Evolutionary conservation across 2,888 invertebrate species (phyloP), one percentile per base, ranked within the genome.

Genomic region (Electrophaes corylata): DNA sequence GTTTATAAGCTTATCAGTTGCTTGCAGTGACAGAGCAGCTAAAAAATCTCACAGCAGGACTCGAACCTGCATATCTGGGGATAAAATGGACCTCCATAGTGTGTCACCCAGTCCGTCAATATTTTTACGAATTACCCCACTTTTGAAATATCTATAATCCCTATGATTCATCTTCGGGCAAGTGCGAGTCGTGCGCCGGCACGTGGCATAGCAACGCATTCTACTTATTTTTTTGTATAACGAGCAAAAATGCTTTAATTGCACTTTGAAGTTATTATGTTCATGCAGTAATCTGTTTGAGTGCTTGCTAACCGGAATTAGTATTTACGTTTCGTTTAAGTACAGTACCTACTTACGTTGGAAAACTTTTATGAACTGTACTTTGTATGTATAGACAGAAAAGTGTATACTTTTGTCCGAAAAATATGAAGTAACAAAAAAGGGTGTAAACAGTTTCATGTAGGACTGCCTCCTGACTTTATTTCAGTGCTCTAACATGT

Each of bases 171-270:
- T 60, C 29, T 41, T 16, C 10, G 26, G 50, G 26, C 68, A 62
- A 74, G 71, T 67, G 73, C 48, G 55, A 69, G 69, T 19, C 73
- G 56, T 56, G 69, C 76, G 67, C 47, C 72, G 68, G 60, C 72
- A 67, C 70, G 73, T 57, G 69, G 46, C 57, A n/a, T 60, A 11
- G 33, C 23, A 37, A 23, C 20, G 23, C 50, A 70, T 71, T 73
- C 65, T 71, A 71, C 73, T 63, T 74, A 73, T 77, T 79, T 74
- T n/a, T 77, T 71, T 70, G 68, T 70, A 67, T 79, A 84, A 86
- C 78, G 79, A 81, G 79, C 75, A 81, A 83, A 82, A 86, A 84
- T 80, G 70, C 76, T 76, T 23, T 87, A 87, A 88, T 88, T 86
- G 84, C 81, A 47, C 66, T 76, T 73, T 70, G 67, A 71, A 70